Evolutionary conservation across 2,797 vertebrate species (phyloP), one percentile per base, ranked within the genome.

Genomic region (Oreochromis mossambicus): DNA sequence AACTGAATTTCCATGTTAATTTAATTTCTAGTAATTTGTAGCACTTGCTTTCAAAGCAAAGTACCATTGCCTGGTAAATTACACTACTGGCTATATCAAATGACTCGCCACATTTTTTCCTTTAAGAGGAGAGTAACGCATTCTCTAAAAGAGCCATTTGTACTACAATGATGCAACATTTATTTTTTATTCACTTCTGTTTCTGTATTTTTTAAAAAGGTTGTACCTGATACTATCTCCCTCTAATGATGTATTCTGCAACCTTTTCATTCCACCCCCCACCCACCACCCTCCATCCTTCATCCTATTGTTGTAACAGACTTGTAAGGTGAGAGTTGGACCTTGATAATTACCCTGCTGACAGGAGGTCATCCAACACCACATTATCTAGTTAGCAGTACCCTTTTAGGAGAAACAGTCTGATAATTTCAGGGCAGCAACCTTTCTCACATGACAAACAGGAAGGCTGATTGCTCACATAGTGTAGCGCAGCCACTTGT

Each of bases 291-390:
- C 50, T 8, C 26, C 46, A 52, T 70, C 70, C 78, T 51, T 43
- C 14, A 75, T 84, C 43, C 61, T 70, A 86, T 92, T 92, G 89
- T 88, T 77, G 19, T 83, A 80, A 81, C 51, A 88, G 87, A 87
- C 76, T 77, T 89, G 96, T 95, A 96, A 96, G 89, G 82, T 85
- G 92, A 94, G 93, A 94, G 83, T 88, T 58, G 91, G 81, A 80
- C 87, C 83, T 87, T 86, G 91, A 93, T 90, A 92, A 95, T 95
- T 89, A 88, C 84, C 78, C 80, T 55, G 85, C 85, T 76, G 91
- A 92, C 90, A 93, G 93, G 89, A 88, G 91, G 95, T 94, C 93
- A 97, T 83, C 92, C 89, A 90, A 95, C 88, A 95, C 94, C 88
- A 2, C 82, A 86, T 89, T 86, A 91, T 91, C 84, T 79, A 81